Evolutionary conservation across 37 sponge, comb jelly and placozoan genomes (phyloP).

Genomic region (Theonella swinhoei): DNA sequence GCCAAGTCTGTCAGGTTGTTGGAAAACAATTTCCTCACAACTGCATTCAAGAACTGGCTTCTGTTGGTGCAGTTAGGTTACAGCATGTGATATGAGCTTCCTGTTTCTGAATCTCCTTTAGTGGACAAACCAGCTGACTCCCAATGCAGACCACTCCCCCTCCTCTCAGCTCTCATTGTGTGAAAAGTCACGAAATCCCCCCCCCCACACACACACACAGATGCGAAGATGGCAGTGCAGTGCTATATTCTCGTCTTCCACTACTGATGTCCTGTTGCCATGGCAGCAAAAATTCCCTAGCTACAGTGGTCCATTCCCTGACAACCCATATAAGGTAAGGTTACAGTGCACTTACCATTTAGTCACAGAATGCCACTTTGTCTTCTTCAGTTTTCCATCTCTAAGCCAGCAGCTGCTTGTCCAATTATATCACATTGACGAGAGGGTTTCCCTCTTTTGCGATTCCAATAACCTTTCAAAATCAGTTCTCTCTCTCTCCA

Average conservation of each 20-base stretch:
- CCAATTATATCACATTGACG: conserved; percentile 31
- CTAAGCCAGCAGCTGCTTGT: conserved; percentile 64
- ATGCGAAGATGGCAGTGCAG: neutral
- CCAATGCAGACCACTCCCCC: too few species aligned
- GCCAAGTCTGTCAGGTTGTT: too few species aligned
- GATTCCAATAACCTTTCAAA: conserved; percentile 4
- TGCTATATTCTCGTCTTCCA: conserved; percentile 40
- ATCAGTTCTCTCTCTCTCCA: neutral
- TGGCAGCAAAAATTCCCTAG: conserved; percentile 12
- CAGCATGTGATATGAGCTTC: too few species aligned
- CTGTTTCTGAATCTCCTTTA: too few species aligned
- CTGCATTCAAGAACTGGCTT: too few species aligned
- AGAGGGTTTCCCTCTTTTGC: conserved; percentile 41
- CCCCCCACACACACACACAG: too few species aligned
- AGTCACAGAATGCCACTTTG: neutral
- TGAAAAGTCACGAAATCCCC: too few species aligned
- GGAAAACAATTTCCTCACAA: too few species aligned
- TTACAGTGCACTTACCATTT: neutral
- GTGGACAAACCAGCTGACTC: too few species aligned
- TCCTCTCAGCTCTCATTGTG: too few species aligned
- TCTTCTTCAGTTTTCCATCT: conserved; percentile 25
- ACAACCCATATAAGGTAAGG: conserved; percentile 43
- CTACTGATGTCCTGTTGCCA: conserved; percentile 51
- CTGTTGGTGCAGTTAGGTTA: too few species aligned
- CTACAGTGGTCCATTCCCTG: conserved; percentile 22